A percentile compares a stretch with the other conserved stretches of the same genome.
phyloP scores from a whole-genome alignment of 2,888 invertebrate genomes.

The Acheta domesticus region DNA sequence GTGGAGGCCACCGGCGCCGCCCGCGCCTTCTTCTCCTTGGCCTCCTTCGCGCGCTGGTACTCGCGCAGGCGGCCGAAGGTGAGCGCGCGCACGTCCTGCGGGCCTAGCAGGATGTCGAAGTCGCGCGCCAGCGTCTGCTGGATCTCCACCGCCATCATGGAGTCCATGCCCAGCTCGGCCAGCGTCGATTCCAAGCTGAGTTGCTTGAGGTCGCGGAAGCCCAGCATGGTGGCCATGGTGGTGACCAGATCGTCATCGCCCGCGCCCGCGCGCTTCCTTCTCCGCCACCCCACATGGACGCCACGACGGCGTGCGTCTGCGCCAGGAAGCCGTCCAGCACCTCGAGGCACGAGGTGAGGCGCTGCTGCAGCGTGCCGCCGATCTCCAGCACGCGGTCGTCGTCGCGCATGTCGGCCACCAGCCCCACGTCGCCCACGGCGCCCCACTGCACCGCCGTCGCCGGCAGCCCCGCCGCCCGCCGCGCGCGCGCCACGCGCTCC shows the following conservation, averaged over 20 bases:
- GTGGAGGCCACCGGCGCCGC: too few species aligned
- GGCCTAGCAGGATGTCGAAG: slow-evolving; percentile 79
- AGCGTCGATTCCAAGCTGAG: slow-evolving; percentile 59
- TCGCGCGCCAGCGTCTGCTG: slow-evolving; percentile 88
- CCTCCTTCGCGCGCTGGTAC: neutral
- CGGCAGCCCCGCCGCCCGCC: slow-evolving; percentile 66
- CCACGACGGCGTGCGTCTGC: slow-evolving; percentile 62
- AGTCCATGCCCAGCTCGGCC: slow-evolving; percentile 93
- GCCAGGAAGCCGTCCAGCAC: slow-evolving; percentile 66
- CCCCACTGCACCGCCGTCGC: slow-evolving; percentile 90
- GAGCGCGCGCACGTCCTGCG: slow-evolving; percentile 78
- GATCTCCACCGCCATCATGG: slow-evolving; percentile 95
- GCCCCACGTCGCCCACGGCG: slow-evolving; percentile 81
- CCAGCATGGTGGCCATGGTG: slow-evolving; percentile 42
- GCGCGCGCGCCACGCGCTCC: slow-evolving; percentile 80
- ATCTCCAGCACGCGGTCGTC: slow-evolving; percentile 4
- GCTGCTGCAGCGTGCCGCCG: slow-evolving; percentile 80
- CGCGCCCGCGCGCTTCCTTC: slow-evolving; percentile 51
- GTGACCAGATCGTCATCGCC: neutral
- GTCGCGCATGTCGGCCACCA: slow-evolving; percentile 55
- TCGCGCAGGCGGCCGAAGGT: slow-evolving; percentile 57
- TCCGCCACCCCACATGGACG: slow-evolving; percentile 85
- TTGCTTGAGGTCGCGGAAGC: slow-evolving; percentile 64
- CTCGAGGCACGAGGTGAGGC: slow-evolving; percentile 75
- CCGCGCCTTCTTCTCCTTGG: too few species aligned